phyloP scores from a whole-genome alignment of 2,113 vertebrate genomes.

The human (Homo sapiens) region GRCh38 chr14:37535001-37535500 shows the following conservation, averaged over 20 bases:
- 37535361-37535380: not conserved
- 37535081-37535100: not conserved
- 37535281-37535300: not conserved
- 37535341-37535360: not conserved
- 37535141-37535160: constrained; percentile 11
- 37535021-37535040: not conserved
- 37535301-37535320: not conserved
- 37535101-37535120: not conserved
- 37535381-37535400: not conserved
- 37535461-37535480: not conserved
- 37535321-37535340: not conserved
- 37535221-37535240: not conserved
- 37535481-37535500: not conserved
- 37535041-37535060: not conserved
- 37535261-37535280: not conserved
- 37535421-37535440: not conserved
- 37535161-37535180: not conserved
- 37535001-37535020: not conserved
- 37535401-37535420: not conserved
- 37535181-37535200: constrained; percentile 11
- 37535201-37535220: not conserved
- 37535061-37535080: constrained; percentile 19
- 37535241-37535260: not conserved
- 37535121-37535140: not conserved
- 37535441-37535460: not conserved